Conservation (phyloP, 2,888 invertebrate genomes). For the Tridacna crocea region DNA sequence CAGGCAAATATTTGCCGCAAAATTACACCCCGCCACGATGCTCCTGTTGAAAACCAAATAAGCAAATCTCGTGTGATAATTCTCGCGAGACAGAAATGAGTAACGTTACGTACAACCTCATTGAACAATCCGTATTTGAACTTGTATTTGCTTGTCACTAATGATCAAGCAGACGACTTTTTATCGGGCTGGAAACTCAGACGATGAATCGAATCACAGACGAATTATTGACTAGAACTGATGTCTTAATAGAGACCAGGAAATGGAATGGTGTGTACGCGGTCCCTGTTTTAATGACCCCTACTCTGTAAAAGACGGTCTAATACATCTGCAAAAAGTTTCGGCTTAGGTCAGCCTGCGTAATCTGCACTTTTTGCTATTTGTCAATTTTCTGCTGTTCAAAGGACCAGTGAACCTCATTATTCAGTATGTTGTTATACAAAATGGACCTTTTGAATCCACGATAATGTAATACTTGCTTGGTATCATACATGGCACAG, state of each 20-base stretch:
- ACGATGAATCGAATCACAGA: constrained; percentile 14
- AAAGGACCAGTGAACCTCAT: too few species aligned
- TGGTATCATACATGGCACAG: too few species aligned
- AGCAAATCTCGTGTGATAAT: constrained; percentile 19
- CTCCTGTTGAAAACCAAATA: constrained; percentile 1
- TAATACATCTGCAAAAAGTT: too few species aligned
- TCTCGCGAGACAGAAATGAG: constrained; percentile 11
- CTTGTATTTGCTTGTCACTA: constrained; percentile 3
- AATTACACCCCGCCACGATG: constrained; percentile 6
- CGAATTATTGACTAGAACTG: neutral
- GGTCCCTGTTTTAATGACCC: too few species aligned
- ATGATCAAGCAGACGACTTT: neutral
- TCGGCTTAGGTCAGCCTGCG: too few species aligned
- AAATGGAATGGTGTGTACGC: too few species aligned
- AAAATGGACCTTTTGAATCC: too few species aligned
- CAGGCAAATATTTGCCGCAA: constrained; percentile 24
- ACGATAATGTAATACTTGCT: too few species aligned
- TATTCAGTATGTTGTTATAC: too few species aligned
- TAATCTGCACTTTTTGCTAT: too few species aligned
- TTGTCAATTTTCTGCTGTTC: too few species aligned
- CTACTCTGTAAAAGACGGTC: too few species aligned
- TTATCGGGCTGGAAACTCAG: neutral
- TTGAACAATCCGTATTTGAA: neutral
- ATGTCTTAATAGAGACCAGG: neutral
- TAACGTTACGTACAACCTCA: neutral